A percentile compares a stretch with the other conserved stretches of the same genome.
Evolutionary conservation across 2,113 vertebrate genomes (phyloP).

Genomic region (Cryptomyrus ogoouensis): DNA sequence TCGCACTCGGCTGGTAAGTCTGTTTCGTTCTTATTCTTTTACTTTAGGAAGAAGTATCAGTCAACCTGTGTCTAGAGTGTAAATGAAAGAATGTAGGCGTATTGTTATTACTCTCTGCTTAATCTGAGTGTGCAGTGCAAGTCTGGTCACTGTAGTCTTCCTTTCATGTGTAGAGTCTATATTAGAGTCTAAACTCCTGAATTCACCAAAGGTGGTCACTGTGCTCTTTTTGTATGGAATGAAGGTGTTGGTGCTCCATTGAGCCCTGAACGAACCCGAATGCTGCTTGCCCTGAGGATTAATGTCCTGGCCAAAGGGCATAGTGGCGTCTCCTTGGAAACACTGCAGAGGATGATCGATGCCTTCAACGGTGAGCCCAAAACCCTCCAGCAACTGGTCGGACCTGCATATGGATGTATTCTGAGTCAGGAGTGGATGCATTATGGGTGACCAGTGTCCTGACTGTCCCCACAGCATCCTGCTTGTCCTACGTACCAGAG

Average conservation of each 20-base stretch:
- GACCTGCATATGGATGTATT: background rate
- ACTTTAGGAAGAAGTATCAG: background rate
- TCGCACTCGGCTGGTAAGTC: constrained; percentile 88
- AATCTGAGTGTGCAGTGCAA: background rate
- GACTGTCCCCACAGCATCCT: constrained; percentile 69
- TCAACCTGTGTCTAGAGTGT: background rate
- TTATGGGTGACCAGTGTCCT: background rate
- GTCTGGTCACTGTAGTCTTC: background rate
- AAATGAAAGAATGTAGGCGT: background rate
- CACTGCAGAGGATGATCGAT: constrained; percentile 80
- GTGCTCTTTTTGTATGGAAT: constrained; percentile 26
- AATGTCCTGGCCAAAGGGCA: constrained; percentile 95
- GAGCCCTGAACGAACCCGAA: constrained; percentile 85
- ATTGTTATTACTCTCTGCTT: background rate
- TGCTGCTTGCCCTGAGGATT: constrained; percentile 91
- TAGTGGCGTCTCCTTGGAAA: constrained; percentile 91
- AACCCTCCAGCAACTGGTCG: background rate
- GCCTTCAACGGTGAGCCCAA: constrained; percentile 79
- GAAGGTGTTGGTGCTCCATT: constrained; percentile 89
- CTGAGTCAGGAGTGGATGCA: background rate
- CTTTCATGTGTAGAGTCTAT: background rate
- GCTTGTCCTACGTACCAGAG: constrained; percentile 90
- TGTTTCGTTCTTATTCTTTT: background rate
- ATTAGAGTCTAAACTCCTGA: background rate
- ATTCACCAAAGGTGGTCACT: background rate